Percentiles rank a stretch among this genome's conserved stretches.
Conservation (phyloP, 2,797 vertebrate genomes). For the Euthynnus affinis region DNA sequence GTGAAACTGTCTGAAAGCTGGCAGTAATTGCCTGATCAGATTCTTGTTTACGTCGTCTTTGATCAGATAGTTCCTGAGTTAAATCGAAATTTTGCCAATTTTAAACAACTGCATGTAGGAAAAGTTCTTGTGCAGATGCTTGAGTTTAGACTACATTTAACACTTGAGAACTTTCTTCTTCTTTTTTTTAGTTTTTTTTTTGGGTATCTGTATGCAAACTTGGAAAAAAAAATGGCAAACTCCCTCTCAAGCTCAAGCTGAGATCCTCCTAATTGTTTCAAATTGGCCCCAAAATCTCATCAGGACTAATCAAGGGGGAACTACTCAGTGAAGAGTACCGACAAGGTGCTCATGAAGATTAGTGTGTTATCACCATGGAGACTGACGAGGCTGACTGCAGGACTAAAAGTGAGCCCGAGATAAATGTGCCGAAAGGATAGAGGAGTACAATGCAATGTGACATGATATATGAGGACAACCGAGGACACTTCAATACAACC, state of each 20-base stretch:
- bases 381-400: constrained; percentile 28
- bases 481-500: constrained; percentile 19
- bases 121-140: no score
- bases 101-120: no score
- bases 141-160: no score
- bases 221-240: not conserved
- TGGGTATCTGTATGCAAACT: no score
- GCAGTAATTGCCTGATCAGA: no score
- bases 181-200: no score
- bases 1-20: no score
- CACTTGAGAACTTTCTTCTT: no score
- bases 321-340: not conserved
- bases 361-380: constrained; percentile 39
- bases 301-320: constrained; percentile 18
- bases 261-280: constrained; percentile 10
- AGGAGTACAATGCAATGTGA: not conserved
- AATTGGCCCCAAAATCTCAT: constrained; percentile 22
- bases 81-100: no score
- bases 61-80: no score
- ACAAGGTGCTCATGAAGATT: constrained; percentile 7
- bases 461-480: not conserved
- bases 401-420: constrained; percentile 6
- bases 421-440: not conserved
- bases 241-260: not conserved
- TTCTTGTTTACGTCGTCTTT: no score